Base-by-base conservation (phyloP, 2,888 invertebrate genomes). In the Pteria penguin region DNA sequence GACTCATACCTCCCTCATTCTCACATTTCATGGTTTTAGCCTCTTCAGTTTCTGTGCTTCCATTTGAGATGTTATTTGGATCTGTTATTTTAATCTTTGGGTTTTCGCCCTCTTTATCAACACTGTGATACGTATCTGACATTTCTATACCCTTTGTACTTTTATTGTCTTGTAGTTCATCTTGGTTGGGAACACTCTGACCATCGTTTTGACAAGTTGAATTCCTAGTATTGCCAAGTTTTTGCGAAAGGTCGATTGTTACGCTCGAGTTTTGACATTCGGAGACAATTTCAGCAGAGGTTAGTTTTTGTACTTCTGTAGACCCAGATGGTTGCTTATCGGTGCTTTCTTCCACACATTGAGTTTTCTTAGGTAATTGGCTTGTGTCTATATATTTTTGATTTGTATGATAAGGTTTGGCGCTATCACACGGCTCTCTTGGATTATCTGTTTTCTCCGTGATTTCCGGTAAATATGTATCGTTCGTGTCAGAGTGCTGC, bases 101-200 rank as follows among this genome's bases (percentile, higher is more conserved):
- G 18, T 27, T 27, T 60, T 60, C 14, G 27, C 24, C 60, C 14
- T 60, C 60, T 18, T 29, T 32, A 8, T 68, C 33, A 14, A 18
- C 26, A 65, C 45, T 33, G 45, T 65, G 32, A 36, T 11, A 22
- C 18, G 27, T 65, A 65, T 65, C 65, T 26, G 65, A 65, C 36
- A 65, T 36, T 65, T 36, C 36, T 14, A 45, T 45, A 8, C 18
- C 18, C 45, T 18, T 18, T 18, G 18, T 14, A 18, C 45, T 45
- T 45, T 45, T 45, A 18, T 45, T 45, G 8, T 18, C 45, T 14
- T 14, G 11, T 45, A 45, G 45, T 18, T 8, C 45, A 45, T 45
- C 45, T 18, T 45, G 45, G n/a, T n/a, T n/a, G n/a, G n/a, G n/a
- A n/a, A n/a, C n/a, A 14, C 45, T 45, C 18, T 45, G 45, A 45